A percentile compares a stretch with the other conserved stretches of the same genome.
phyloP scores from a whole-genome alignment of 2,113 vertebrate species.

The Saguinus midas region DNA sequence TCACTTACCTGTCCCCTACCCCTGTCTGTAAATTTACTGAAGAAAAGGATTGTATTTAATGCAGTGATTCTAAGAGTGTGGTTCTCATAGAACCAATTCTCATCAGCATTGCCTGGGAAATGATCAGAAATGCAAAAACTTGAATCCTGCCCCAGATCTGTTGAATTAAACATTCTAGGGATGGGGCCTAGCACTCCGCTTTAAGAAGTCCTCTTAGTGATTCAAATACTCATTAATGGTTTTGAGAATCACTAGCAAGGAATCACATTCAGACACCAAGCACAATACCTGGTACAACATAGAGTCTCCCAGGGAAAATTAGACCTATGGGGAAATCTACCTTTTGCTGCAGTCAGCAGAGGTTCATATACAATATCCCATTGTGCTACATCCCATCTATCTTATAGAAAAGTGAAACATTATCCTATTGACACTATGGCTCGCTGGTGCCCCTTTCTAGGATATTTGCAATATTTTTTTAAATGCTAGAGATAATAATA shows the following conservation, averaged over 20 bases:
- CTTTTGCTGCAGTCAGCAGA: background rate
- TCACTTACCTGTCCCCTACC: background rate
- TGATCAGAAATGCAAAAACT: background rate
- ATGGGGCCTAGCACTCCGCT: background rate
- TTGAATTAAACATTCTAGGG: background rate
- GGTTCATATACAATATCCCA: too few relatives aligned
- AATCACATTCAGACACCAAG: background rate
- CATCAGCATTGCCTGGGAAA: background rate
- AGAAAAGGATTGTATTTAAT: background rate
- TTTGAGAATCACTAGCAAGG: background rate
- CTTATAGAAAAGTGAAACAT: background rate
- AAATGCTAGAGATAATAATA: background rate
- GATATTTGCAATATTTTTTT: background rate
- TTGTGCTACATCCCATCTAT: background rate
- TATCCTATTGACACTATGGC: background rate
- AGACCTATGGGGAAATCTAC: background rate
- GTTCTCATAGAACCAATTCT: too few relatives aligned
- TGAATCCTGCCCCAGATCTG: fast-evolving
- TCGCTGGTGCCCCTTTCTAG: background rate
- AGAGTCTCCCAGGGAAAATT: background rate
- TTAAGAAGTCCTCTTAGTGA: background rate
- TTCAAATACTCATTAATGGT: background rate
- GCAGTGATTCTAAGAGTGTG: background rate
- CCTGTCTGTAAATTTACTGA: background rate
- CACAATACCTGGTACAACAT: too few relatives aligned